A percentile compares a stretch with the other conserved stretches of the same genome.
Evolutionary conservation across 2,113 vertebrate species (phyloP).

Genomic region (Pampusana beccarii): DNA sequence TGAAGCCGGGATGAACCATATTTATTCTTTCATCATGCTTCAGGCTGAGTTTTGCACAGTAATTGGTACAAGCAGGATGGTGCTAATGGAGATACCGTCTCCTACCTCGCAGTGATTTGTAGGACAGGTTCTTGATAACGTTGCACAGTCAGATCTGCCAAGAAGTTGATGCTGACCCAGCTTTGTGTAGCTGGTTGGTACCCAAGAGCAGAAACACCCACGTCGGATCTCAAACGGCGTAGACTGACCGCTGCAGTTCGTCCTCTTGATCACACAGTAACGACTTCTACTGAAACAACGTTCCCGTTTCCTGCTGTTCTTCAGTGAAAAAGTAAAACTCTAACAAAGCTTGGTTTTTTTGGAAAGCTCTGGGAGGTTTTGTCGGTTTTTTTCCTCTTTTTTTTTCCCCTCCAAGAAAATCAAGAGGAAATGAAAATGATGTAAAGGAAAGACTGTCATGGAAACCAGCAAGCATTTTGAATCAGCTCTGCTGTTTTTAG

Average conservation of each 20-base stretch:
- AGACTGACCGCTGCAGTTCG: rapidly evolving
- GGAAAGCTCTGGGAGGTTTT: background rate
- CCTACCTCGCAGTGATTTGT: background rate
- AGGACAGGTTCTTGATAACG: background rate
- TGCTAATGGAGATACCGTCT: background rate
- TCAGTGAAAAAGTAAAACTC: background rate
- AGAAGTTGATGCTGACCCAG: background rate
- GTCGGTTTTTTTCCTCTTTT: background rate
- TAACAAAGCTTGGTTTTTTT: background rate
- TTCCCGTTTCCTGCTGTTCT: background rate
- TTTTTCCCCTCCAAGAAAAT: background rate
- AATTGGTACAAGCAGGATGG: rapidly evolving
- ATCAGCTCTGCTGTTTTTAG: background rate
- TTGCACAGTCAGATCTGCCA: background rate
- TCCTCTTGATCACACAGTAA: background rate
- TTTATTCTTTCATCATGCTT: background rate
- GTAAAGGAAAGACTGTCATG: constrained; percentile 3
- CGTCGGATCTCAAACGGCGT: rapidly evolving
- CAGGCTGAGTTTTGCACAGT: background rate
- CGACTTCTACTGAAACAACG: background rate
- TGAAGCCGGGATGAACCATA: background rate
- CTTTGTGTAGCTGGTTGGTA: background rate
- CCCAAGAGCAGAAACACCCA: background rate
- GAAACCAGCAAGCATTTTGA: constrained; percentile 9
- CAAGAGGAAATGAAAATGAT: background rate